Evolutionary conservation across 1,140 invertebrate genomes (phyloP), one percentile per base, ranked within the genome.

Genomic region (Drosophila pruinosa): DNA sequence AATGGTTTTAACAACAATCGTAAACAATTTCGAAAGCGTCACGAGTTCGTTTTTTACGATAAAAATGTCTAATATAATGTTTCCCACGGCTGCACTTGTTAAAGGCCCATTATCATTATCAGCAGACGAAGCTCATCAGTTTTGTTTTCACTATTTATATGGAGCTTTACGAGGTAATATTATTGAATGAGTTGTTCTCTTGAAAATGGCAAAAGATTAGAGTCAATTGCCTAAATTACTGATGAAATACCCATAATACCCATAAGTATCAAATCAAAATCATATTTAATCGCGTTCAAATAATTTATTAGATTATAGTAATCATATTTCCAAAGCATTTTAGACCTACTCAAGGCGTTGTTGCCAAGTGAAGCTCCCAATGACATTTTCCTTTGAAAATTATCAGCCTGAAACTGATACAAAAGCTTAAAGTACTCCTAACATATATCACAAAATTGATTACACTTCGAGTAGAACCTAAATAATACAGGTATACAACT

Each of bases 221-320:
- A 26, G 54, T 63, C 48, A n/a, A 43, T 12, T 15, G 7, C 10
- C 10, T 31, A n/a, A 41, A 48, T 36, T 59, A 62, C n/a, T 52
- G 48, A 52, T 53, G 38, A 53, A 69, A 47, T 47, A 47, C 21
- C 7, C 7, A 7, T 6, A 43, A 39, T 28, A 5, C 8, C 10
- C 12, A 14, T 8, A 45, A 53, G 12, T 62, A 45, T 28, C 36
- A 34, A 19, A 71, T 71, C 14, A 56, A 64, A 63, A 57, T 69
- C 28, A 45, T 28, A 28, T 34, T 53, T 62, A 63, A 63, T 56
- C 61, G 24, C 12, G 24, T 5, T n/a, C 7, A 38, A 36, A 57
- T 72, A 65, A 72, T 72, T 72, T 65, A 65, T 58, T 72, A 36
- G 62, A 58, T 57, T 71, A 57, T 10, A 48, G 10, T 31, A 39